These are phyloP conservation scores for Aurelia coerulea DNA, from an alignment of 30 jellyfish, hydroid and myxozoan genomes.

Conservation along the genomic window DNA sequence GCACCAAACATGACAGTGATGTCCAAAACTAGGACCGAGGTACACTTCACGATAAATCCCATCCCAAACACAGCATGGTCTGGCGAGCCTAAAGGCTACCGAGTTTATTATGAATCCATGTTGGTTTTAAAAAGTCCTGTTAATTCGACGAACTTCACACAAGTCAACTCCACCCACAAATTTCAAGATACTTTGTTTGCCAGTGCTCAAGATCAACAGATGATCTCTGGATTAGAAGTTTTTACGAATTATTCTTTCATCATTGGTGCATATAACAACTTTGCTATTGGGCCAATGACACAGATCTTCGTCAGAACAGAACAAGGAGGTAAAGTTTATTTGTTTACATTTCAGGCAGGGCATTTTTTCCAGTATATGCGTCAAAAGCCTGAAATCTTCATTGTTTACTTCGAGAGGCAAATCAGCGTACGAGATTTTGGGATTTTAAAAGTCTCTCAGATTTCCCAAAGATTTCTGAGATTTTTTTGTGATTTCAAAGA, in stretches of 20 bases:
- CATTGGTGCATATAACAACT: constrained; percentile 29
- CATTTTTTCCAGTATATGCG: not conserved
- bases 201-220: not conserved
- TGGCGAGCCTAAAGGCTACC: constrained; percentile 25
- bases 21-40: not conserved
- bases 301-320: constrained; percentile 33
- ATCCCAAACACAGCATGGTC: not conserved
- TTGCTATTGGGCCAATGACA: constrained; percentile 12
- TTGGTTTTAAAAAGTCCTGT: not conserved
- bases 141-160: constrained; percentile 4
- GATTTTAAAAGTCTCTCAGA: no score
- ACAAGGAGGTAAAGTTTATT: constrained; percentile 29
- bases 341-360: not conserved
- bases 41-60: not conserved
- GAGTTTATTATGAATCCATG: constrained; percentile 35
- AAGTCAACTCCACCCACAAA: not conserved
- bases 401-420: no score
- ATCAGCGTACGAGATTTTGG: no score
- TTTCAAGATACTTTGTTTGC: no score
- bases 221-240: constrained; percentile 17
- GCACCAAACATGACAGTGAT: constrained; percentile 5
- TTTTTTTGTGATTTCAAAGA: no score
- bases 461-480: no score
- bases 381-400: no score
- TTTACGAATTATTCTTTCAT: constrained; percentile 55